These are phyloP conservation scores for Engraulis encrasicolus DNA, from an alignment of 2,113 vertebrate species.

Conservation along the genomic window DNA sequence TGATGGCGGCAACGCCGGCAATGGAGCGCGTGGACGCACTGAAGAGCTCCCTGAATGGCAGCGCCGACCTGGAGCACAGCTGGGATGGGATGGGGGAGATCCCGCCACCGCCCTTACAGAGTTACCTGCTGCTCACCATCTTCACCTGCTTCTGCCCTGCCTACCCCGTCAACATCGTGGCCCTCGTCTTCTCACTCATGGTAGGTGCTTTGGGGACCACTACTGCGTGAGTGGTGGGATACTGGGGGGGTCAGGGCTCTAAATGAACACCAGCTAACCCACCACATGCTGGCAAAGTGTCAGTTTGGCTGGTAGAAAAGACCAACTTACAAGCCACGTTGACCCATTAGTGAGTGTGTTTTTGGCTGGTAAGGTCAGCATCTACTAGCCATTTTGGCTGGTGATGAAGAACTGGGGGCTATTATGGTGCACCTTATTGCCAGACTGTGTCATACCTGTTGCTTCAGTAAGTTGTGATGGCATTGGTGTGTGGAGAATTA, in stretches of 20 bases:
- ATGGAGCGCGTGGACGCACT: slow-evolving; percentile 64
- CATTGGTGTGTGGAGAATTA: neutral
- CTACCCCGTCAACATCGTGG: slow-evolving; percentile 88
- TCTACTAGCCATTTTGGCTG: too few relatives aligned
- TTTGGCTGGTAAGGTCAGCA: too few relatives aligned
- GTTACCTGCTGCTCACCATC: slow-evolving; percentile 84
- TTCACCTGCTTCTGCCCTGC: slow-evolving; percentile 89
- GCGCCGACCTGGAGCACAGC: slow-evolving; percentile 66
- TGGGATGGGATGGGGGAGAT: slow-evolving; percentile 70
- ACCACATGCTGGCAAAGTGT: too few relatives aligned
- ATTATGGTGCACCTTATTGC: neutral
- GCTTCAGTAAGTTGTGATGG: neutral
- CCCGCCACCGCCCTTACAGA: slow-evolving; percentile 66
- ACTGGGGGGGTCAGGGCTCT: too few relatives aligned
- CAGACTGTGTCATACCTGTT: neutral
- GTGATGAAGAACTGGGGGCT: neutral
- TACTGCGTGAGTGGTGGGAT: neutral
- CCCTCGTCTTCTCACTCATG: slow-evolving; percentile 87
- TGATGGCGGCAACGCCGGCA: slow-evolving; percentile 78
- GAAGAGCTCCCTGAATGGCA: slow-evolving; percentile 78
- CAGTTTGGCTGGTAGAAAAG: too few relatives aligned
- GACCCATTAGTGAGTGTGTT: too few relatives aligned
- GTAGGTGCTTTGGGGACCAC: slow-evolving; percentile 77
- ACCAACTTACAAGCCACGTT: too few relatives aligned
- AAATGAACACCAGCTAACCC: too few relatives aligned